Evolutionary conservation across 2,113 vertebrate genomes (phyloP).

Genomic region (Melanocharis versteri): DNA sequence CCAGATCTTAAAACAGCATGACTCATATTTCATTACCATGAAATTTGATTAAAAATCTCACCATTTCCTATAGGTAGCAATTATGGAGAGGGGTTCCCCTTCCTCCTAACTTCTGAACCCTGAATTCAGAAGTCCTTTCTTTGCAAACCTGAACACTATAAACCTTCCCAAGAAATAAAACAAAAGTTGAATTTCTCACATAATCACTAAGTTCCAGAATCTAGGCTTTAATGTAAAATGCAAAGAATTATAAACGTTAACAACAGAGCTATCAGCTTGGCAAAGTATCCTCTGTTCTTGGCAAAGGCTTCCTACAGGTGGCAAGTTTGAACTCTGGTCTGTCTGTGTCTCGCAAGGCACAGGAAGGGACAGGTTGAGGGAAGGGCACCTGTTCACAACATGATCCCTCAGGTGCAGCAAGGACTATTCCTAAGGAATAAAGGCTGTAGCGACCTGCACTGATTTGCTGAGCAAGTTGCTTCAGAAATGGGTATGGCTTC

Average conservation of each 20-base stretch:
- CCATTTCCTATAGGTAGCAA: background rate
- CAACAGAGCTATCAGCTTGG: background rate
- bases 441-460: background rate
- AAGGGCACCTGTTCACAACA: background rate
- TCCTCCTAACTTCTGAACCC: background rate
- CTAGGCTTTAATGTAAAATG: background rate
- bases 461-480: constrained; percentile 23
- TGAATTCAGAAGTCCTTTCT: background rate
- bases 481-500: background rate
- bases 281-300: background rate
- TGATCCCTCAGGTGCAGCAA: background rate
- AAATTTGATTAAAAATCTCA: constrained; percentile 27
- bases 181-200: background rate
- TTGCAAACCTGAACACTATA: background rate
- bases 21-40: constrained; percentile 17
- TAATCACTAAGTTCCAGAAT: background rate
- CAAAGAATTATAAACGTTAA: background rate
- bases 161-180: background rate
- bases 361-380: background rate
- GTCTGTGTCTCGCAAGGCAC: background rate
- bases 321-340: background rate
- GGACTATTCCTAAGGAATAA: background rate
- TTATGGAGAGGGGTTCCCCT: background rate
- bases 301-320: background rate
- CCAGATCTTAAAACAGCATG: background rate